Evolutionary conservation across 2,113 vertebrate species (phyloP), one percentile per base, ranked within the genome.

Genomic region (Tichodroma muraria): DNA sequence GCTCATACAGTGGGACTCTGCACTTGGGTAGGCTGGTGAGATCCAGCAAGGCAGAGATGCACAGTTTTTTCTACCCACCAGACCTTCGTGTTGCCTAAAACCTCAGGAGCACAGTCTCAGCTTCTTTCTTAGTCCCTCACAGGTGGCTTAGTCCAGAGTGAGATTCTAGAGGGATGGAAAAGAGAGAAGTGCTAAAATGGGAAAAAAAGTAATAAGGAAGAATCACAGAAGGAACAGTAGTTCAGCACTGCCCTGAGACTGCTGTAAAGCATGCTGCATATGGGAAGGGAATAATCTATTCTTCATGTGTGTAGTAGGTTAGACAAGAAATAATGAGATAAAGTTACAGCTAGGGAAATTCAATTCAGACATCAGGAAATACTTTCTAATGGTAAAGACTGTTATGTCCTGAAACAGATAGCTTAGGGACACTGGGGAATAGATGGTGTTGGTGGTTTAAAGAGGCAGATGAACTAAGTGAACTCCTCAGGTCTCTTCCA

Each of bases 281-380:
- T 69, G 95, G 79, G 79, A 87, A 90, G 82, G 79, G 90, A 90
- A 88, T 85, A 47, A 78, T 91, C 40, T 76, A 6, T 73, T 88
- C 93, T 91, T 93, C 82, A n/a, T 25, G 33, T 54, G 54, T 3
- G 0, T 47, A 68, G 49, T 80, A 73, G 66, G 82, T 70, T 80
- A 66, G 85, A 66, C 68, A 77, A 91, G 79, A 85, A 95, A 70
- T 56, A 94, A 93, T 59, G 68, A 90, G 92, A 85, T 72, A 63
- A 85, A 95, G 94, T 80, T 91, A 80, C 75, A 90, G 47, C 82
- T 15, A 54, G 50, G 71, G 75, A 95, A 96, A 94, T 91, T 94
- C 68, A 90, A 85, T 88, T 95, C 17, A 18, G 95, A 83, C 80
- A 80, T 77, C 94, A 96, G 94, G 95, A 96, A 94, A 93, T 95